Conservation (phyloP, 2,113 vertebrate genomes). For the Cinclus cinclus region DNA sequence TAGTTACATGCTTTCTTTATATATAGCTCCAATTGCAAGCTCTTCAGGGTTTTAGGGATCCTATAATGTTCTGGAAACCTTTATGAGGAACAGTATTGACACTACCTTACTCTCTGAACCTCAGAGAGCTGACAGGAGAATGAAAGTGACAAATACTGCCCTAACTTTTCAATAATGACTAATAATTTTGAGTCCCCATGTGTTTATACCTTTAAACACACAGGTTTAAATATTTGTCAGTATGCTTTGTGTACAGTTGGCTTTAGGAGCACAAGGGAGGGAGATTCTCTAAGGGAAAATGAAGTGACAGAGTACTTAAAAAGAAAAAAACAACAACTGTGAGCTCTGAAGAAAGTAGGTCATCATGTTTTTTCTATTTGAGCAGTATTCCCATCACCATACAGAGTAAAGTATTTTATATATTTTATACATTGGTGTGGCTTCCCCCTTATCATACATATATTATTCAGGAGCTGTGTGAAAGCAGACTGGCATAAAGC, state of each 20-base stretch:
- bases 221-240: neutral
- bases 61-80: neutral
- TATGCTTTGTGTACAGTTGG: neutral
- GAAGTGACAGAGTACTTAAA: neutral
- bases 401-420: neutral
- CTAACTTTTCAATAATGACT: neutral
- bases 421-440: neutral
- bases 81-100: neutral
- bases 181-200: neutral
- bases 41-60: neutral
- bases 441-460: neutral
- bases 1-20: neutral
- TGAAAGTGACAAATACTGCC: neutral
- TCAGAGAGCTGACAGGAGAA: neutral
- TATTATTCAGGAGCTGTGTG: slow-evolving; percentile 36
- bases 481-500: slow-evolving; percentile 26
- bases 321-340: neutral
- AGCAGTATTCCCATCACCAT: neutral
- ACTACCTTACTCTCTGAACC: neutral
- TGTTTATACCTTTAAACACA: neutral
- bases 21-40: neutral
- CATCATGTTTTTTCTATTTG: neutral
- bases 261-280: neutral
- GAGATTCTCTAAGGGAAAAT: neutral
- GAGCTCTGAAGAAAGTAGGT: slow-evolving; percentile 25